A percentile compares a stretch with the other conserved stretches of the same genome.
These are phyloP conservation scores for Chaetophractus vellerosus DNA, from an alignment of 2,797 vertebrate species.

Conservation along the genomic window DNA sequence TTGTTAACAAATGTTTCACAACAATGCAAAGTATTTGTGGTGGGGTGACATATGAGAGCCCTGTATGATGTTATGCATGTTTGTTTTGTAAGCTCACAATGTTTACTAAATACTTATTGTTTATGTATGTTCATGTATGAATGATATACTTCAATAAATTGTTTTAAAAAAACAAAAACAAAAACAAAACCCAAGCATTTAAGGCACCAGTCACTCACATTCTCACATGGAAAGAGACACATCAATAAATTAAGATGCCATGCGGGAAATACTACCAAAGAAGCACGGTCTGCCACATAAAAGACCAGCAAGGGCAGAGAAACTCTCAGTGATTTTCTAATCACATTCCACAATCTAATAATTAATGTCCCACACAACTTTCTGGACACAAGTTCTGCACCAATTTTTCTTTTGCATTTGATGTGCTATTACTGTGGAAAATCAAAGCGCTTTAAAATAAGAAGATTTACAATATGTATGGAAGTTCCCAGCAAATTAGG, in stretches of 20 bases:
- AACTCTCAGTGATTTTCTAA: not conserved
- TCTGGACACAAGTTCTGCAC: constrained; percentile 24
- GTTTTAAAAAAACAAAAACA: too few species aligned
- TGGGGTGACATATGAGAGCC: too few species aligned
- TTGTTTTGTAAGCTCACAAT: too few species aligned
- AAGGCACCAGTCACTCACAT: not conserved
- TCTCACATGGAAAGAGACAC: not conserved
- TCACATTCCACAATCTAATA: constrained; percentile 44
- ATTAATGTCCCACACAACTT: constrained; percentile 18
- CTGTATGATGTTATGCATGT: too few species aligned
- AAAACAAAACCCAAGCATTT: not conserved
- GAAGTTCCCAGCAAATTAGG: constrained; percentile 24
- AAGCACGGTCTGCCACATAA: not conserved
- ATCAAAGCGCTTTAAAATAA: not conserved
- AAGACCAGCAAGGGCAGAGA: constrained; percentile 12
- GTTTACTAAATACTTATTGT: too few species aligned
- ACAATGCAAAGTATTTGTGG: too few species aligned
- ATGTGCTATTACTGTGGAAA: constrained; percentile 53
- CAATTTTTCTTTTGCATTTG: constrained; percentile 14
- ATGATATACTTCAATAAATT: too few species aligned
- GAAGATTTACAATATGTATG: constrained; percentile 30
- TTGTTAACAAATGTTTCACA: too few species aligned
- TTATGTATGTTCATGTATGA: too few species aligned
- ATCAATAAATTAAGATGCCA: constrained; percentile 42
- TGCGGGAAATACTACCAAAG: not conserved